phyloP scores from a whole-genome alignment of 2,797 vertebrate species.

The Sebastes dallii region DNA sequence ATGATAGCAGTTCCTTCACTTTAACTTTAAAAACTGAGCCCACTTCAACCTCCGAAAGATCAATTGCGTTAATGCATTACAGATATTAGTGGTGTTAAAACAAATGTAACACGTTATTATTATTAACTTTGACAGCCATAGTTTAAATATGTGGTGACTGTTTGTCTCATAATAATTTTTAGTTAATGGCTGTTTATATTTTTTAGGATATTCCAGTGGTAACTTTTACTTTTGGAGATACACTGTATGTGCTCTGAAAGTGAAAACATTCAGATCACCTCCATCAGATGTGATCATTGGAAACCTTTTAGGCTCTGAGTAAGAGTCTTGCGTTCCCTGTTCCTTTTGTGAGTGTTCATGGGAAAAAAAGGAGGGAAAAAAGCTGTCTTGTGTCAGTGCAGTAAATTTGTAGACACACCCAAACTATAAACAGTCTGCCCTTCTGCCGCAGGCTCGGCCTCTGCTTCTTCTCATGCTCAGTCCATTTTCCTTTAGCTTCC shows the following conservation, averaged over 20 bases:
- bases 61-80: no score
- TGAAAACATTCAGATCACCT: not conserved
- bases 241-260: not conserved
- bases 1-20: no score
- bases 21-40: no score
- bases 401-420: constrained; percentile 80
- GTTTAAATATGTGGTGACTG: not conserved
- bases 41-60: no score
- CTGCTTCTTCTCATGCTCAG: constrained; percentile 56
- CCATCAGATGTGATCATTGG: constrained; percentile 36
- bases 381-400: constrained; percentile 55
- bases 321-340: constrained; percentile 37
- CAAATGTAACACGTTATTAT: no score
- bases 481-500: constrained; percentile 38
- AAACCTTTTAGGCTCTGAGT: constrained; percentile 40
- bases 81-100: no score
- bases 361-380: constrained; percentile 29
- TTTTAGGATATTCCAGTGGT: not conserved
- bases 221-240: not conserved
- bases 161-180: not conserved
- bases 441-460: constrained; percentile 59
- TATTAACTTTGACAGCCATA: no score
- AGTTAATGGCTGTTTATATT: not conserved
- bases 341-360: constrained; percentile 30
- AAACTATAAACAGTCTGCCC: constrained; percentile 80